Evolutionary conservation across 2,113 vertebrate species (phyloP), one percentile per base, ranked within the genome.

Genomic region (Odocoileus hemionus): DNA sequence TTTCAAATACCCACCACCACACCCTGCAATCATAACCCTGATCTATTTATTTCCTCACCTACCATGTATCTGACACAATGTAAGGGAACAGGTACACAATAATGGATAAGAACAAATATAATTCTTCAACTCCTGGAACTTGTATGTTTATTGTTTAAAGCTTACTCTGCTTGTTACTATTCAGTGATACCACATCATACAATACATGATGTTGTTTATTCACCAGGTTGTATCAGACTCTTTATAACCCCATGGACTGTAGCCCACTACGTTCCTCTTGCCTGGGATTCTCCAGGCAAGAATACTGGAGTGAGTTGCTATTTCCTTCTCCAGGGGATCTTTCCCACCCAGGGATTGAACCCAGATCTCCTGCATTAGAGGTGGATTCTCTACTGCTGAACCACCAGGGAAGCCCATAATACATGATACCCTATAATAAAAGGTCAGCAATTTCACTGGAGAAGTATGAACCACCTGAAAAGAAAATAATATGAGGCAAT

Each of bases 201-300:
- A 91, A 57, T 60, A 70, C 4, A n/a, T 67, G 47, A 30, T 21
- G 36, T 2, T 43, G 36, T 43, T 43, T 43, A 26, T 6, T 15
- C 23, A 26, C 70, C 6, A 76, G 39, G 6, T 76, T 76, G 70
- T 26, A 43, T 43, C 39, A 76, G 23, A 76, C 70, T 76, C 36
- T 76, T 26, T 76, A 43, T 43, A 25, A 76, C 23, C 23, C 5
- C 6, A 1, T 7, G 3, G 70, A 43, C 39, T 43, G 6, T 43
- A 76, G 12, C 39, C 12, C 3, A 0, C 23, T 39, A 43, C 14
- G 12, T 6, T 76, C 10, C 70, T 43, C 36, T n/a, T n/a, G n/a
- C n/a, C n/a, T 1, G 3, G 39, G 39, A 43, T 76, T 76, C 39
- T 76, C 39, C 70, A 76, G 70, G 39, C 39, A 76, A 26, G 3